Conservation (phyloP, 35 echinoderm and acorn worm species). For the Ophioderma brevispina region DNA sequence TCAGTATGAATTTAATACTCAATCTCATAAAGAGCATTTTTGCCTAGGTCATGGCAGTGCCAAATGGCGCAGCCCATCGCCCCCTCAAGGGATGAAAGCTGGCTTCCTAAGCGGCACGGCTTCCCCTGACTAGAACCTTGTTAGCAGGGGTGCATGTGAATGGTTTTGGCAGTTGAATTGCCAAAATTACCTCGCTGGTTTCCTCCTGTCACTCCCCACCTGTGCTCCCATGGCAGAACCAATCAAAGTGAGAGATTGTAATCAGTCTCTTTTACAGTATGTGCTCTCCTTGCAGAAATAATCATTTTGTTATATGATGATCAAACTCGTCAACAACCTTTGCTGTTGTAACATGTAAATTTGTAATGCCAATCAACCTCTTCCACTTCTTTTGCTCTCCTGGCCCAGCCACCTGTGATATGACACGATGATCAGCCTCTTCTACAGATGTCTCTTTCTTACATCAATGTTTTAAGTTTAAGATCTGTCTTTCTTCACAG, state of each 20-base stretch:
- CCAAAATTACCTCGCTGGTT: slow-evolving; percentile 5
- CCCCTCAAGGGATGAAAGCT: neutral
- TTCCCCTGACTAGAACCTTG: slow-evolving; percentile 1
- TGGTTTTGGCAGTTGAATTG: slow-evolving; percentile 9
- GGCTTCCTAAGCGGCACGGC: neutral
- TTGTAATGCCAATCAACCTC: too few relatives aligned
- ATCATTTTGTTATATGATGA: too few relatives aligned
- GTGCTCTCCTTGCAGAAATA: too few relatives aligned
- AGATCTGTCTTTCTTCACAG: too few relatives aligned
- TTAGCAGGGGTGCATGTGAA: neutral
- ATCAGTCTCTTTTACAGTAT: neutral
- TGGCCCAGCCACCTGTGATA: too few relatives aligned
- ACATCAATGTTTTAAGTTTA: too few relatives aligned
- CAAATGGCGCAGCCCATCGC: neutral
- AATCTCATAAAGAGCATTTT: neutral
- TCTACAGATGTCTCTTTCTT: too few relatives aligned
- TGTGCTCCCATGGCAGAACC: neutral
- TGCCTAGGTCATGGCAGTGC: neutral
- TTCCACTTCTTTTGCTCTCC: too few relatives aligned
- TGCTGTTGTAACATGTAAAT: too few relatives aligned
- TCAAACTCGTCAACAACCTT: too few relatives aligned
- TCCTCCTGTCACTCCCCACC: slow-evolving; percentile 7
- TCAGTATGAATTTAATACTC: neutral
- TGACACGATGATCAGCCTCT: too few relatives aligned
- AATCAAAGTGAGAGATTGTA: neutral